Evolutionary conservation across 1,140 invertebrate genomes (phyloP).

Genomic region (Brachionus rotundiformis): DNA sequence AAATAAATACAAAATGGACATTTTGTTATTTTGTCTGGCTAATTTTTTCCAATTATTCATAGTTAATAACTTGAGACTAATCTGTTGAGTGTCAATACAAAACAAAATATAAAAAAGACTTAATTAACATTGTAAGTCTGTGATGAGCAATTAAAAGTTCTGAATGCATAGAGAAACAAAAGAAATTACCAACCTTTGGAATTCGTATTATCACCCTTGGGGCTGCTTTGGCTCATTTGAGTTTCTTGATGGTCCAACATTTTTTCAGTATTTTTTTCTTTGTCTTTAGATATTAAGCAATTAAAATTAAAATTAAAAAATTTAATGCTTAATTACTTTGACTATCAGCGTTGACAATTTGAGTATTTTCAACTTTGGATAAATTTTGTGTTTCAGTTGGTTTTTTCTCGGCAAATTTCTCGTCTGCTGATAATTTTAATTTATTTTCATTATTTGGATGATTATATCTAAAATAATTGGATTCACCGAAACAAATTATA

Average conservation of each 20-base stretch:
- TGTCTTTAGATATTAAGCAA: not conserved
- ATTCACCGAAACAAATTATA: constrained; percentile 42
- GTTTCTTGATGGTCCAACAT: constrained; percentile 4
- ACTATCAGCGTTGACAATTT: not conserved
- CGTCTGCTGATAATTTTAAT: not conserved
- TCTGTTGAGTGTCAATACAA: not conserved
- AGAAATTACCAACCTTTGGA: constrained; percentile 17
- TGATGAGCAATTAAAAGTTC: not conserved
- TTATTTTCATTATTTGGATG: constrained; percentile 10
- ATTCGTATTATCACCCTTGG: not conserved
- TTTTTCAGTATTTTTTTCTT: constrained; percentile 7
- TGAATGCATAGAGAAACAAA: not conserved
- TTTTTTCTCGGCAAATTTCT: not conserved
- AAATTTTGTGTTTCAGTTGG: not conserved
- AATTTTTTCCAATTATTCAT: constrained; percentile 2
- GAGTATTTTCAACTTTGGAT: not conserved
- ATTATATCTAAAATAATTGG: constrained; percentile 46
- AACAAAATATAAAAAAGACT: not conserved
- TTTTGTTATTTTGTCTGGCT: not conserved
- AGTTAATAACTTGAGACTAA: not conserved
- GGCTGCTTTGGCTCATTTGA: not conserved
- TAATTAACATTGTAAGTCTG: not conserved
- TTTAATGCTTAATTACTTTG: not conserved
- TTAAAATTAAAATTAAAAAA: not conserved
- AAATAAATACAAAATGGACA: not conserved